phyloP scores from a whole-genome alignment of 2,113 vertebrate genomes.

The Poeciliopsis turrubarensis region DNA sequence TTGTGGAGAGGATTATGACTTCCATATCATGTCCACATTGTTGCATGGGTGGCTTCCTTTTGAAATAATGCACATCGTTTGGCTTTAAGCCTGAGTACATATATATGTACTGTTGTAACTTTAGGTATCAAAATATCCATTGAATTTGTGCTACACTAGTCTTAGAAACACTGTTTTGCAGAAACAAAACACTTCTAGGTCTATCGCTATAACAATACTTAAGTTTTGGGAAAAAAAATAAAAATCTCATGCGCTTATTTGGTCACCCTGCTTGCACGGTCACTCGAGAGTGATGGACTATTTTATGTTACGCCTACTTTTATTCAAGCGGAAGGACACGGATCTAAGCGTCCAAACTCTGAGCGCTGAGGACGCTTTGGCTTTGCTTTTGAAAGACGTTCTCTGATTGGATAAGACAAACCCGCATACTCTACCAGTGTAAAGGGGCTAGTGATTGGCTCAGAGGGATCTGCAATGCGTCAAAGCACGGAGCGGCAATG shows the following conservation, averaged over 20 bases:
- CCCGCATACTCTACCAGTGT: conserved; percentile 85
- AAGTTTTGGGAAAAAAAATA: too few relatives aligned
- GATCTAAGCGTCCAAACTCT: background rate
- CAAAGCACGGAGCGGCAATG: conserved; percentile 79
- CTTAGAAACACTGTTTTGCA: too few relatives aligned
- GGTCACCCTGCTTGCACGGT: background rate
- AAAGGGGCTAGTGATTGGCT: conserved; percentile 82
- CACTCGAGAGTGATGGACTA: conserved; percentile 53
- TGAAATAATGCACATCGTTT: background rate
- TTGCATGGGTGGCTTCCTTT: background rate
- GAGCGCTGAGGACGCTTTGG: conserved; percentile 60
- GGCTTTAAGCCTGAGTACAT: background rate
- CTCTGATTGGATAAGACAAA: conserved; percentile 81
- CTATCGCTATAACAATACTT: too few relatives aligned
- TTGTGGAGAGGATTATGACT: too few relatives aligned
- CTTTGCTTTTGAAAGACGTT: conserved; percentile 63
- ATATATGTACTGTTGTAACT: too few relatives aligned
- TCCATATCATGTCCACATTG: too few relatives aligned
- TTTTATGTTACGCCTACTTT: conserved; percentile 69
- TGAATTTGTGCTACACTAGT: too few relatives aligned
- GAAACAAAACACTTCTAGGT: too few relatives aligned
- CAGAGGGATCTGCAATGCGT: conserved; percentile 93
- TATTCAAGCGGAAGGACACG: conserved; percentile 86
- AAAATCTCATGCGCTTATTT: background rate
- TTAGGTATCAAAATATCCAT: too few relatives aligned